These are phyloP conservation scores for Aphyosemion australe DNA, from an alignment of 2,113 vertebrate species.

Conservation along the genomic window DNA sequence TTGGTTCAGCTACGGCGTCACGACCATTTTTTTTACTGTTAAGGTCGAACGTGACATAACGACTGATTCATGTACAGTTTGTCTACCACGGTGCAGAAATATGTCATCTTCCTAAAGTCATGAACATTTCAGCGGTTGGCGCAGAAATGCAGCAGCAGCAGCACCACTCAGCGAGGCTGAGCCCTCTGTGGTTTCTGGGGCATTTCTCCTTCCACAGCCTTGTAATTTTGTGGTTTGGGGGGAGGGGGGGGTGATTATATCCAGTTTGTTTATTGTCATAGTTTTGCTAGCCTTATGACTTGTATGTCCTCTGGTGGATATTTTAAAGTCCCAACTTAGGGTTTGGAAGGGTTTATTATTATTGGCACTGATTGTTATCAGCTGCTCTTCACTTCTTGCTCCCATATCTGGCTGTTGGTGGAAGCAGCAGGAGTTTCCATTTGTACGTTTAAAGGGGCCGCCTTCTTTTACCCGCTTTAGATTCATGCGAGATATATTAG, in stretches of 20 bases:
- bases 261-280: constrained; percentile 70
- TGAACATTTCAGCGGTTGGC: constrained; percentile 27
- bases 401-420: constrained; percentile 12
- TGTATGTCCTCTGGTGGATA: constrained; percentile 42
- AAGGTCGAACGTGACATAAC: constrained; percentile 10
- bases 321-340: constrained; percentile 47
- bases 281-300: constrained; percentile 53
- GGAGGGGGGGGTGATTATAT: constrained; percentile 53
- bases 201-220: constrained; percentile 61
- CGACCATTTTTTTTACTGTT: neutral
- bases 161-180: constrained; percentile 42
- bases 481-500: constrained; percentile 8
- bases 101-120: constrained; percentile 31
- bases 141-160: constrained; percentile 40
- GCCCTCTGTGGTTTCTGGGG: constrained; percentile 63
- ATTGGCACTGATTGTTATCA: constrained; percentile 40
- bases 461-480: neutral
- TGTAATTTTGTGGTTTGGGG: constrained; percentile 67
- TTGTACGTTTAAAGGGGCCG: constrained; percentile 7
- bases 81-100: constrained; percentile 12
- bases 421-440: constrained; percentile 5
- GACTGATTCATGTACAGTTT: neutral
- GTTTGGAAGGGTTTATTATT: constrained; percentile 48
- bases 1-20: neutral
- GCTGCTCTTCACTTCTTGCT: constrained; percentile 28